phyloP scores from a whole-genome alignment of 1,140 invertebrate species.

The Periplaneta americana region DNA sequence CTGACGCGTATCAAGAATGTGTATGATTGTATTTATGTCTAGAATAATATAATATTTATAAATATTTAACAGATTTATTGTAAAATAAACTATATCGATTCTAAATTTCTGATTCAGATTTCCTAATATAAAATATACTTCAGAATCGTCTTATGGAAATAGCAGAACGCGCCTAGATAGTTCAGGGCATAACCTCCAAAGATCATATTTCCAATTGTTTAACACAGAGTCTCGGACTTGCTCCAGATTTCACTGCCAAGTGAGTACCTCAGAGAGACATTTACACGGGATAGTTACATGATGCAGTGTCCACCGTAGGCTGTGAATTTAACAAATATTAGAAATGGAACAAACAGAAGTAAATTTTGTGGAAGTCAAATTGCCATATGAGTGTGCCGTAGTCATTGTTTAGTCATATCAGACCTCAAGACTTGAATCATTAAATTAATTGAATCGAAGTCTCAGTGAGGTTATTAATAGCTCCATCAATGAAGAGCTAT shows the following conservation, averaged over 20 bases:
- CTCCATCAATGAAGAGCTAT: neutral
- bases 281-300: too few species aligned
- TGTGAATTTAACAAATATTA: neutral
- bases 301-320: neutral
- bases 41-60: too few species aligned
- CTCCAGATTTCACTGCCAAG: neutral
- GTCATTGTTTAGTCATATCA: neutral
- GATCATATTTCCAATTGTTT: too few species aligned
- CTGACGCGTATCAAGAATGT: too few species aligned
- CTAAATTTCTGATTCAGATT: too few species aligned
- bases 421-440: neutral
- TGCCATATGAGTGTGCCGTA: conserved; percentile 13
- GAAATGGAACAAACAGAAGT: neutral
- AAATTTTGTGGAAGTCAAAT: neutral
- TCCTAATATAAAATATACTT: too few species aligned
- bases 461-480: neutral
- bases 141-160: too few species aligned
- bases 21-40: too few species aligned
- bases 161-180: too few species aligned
- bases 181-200: too few species aligned
- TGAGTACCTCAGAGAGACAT: neutral
- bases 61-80: too few species aligned
- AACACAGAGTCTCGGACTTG: neutral
- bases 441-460: neutral
- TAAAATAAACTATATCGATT: too few species aligned